Evolutionary conservation across 2,888 invertebrate species (phyloP), one percentile per base, ranked within the genome.

Genomic region (Penaeus monodon): DNA sequence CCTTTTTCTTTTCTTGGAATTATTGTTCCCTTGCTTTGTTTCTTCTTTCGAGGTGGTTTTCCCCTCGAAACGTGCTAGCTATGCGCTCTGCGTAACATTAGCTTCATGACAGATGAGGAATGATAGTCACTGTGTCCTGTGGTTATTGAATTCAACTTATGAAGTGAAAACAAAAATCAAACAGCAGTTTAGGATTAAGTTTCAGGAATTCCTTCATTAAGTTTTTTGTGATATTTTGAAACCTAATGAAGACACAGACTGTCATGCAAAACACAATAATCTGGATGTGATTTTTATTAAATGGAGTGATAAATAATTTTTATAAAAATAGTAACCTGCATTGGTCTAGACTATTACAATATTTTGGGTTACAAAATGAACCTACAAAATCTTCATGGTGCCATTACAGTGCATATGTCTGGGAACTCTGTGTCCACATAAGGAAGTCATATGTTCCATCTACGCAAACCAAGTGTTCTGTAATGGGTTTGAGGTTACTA

Each of bases 271-370:
- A 85, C 80, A 85, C 85, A 85, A 85, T 65, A 64, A 38, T 85
- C 85, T 80, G 73, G 44, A 80, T 85, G 79, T 84, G 85, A 85
- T 74, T 85, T 85, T 85, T 85, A 85, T 85, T 85, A 80, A 85
- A 70, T 65, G 80, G 70, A 76, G 85, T 85, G 85, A 85, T 85
- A 85, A 85, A 85, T 85, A 85, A 85, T 80, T 85, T 80, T 80
- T 85, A 85, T 85, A 85, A 85, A 85, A 85, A 85, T 85, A 85
- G 73, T 74, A 85, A 85, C 85, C 80, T 79, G 80, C 85, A 85
- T 73, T 85, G 85, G 85, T 85, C 85, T 85, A 85, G 64, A 80
- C 85, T 85, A 70, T 85, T 79, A 85, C 78, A 78, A 64, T 63
- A 74, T 68, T 79, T 80, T 64, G 57, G 77, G 44, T 85, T 85